Base-by-base conservation (phyloP, 2,113 vertebrate genomes). In the Dromiciops gliroides region DNA sequence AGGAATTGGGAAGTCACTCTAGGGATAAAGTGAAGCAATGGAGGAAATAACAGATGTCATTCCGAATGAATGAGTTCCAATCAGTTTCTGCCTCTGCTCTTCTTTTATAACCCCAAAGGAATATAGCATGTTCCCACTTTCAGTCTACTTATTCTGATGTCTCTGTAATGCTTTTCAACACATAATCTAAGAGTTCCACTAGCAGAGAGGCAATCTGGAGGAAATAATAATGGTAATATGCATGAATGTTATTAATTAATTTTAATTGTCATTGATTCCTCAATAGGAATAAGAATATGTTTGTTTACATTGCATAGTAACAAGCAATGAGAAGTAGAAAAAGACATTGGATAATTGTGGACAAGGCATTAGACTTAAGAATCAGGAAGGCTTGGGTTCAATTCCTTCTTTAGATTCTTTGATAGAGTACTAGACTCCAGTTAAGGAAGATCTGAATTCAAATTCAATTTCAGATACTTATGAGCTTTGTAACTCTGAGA, bases 31-130 rank as follows among this genome's bases (percentile, higher is more conserved):
- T 22, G 90, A 60, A 92, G 25, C 12, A 53, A 44, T 48, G n/a
- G 23, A 92, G 19, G 47, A 92, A 96, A 91, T 90, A 90, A 88
- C 48, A 90, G 25, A 47, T 93, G 48, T 37, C 24, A 50, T 95
- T 97, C 37, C 0, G 7, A 93, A 51, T 91, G 48, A 94, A 0
- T 75, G 37, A 14, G 3, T 25, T 94, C 24, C n/a, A 60, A 44
- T 44, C 49, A 56, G 9, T 49, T 89, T 89, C 89, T 89, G n/a
- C 23, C 25, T 91, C 8, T 48, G 5, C 60, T 53, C 8, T 52
- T 16, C 60, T n/a, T 25, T 24, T 48, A 50, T 6, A 16, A 10
- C 56, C 51, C 50, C 52, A 90, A 56, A 92, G 3, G 67, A 83
- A 83, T 44, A n/a, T 44, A 1, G 14, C 14, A 83, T 83, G 16